Conservation (phyloP, 2,888 invertebrate genomes). For the Glyphotaelius pellucidus region DNA sequence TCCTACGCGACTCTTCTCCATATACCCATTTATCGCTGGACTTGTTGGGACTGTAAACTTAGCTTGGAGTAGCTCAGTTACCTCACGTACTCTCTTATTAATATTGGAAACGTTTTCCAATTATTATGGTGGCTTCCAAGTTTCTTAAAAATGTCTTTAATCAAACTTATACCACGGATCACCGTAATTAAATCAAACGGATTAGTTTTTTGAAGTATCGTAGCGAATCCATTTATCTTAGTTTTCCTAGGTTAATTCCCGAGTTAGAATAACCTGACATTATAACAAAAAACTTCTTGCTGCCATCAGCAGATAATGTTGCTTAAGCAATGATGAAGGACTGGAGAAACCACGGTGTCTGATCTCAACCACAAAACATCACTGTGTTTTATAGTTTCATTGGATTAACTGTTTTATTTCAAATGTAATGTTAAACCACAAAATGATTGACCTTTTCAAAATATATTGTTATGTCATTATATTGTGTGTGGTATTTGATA, state of each 20-base stretch:
- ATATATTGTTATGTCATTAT: too few species aligned
- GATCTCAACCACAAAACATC: not conserved
- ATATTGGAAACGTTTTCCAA: conserved; percentile 3
- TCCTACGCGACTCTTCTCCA: conserved; percentile 19
- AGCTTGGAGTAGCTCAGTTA: not conserved
- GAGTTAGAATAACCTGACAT: too few species aligned
- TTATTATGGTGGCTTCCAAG: not conserved
- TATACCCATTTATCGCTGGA: conserved; percentile 20
- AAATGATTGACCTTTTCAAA: not conserved
- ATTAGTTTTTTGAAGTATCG: not conserved
- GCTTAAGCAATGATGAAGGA: too few species aligned
- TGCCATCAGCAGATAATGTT: too few species aligned
- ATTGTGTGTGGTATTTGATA: too few species aligned
- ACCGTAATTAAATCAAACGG: not conserved
- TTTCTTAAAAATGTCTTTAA: not conserved
- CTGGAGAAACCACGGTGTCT: too few species aligned
- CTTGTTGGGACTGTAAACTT: conserved; percentile 25
- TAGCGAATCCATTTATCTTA: not conserved
- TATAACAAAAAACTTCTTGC: too few species aligned
- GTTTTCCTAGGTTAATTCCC: too few species aligned
- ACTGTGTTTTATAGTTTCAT: not conserved
- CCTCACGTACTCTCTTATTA: conserved; percentile 6
- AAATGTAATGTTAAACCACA: not conserved
- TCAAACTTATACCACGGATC: not conserved
- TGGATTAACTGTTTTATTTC: not conserved